Evolutionary conservation across 2,888 invertebrate genomes (phyloP), one percentile per base, ranked within the genome.

Genomic region (Lasioglossum zephyrum): DNA sequence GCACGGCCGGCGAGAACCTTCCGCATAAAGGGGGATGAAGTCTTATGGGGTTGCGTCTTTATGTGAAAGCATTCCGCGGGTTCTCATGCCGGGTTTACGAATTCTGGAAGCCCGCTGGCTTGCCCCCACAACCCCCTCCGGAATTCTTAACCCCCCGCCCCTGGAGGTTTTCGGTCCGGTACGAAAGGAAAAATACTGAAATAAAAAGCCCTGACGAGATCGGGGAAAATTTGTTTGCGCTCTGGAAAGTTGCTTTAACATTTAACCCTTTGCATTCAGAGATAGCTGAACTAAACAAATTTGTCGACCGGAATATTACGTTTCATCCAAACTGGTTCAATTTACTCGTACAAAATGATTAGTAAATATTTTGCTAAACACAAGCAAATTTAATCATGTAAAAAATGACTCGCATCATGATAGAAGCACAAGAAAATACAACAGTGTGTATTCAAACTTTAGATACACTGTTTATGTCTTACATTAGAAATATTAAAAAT

Each of bases 61-160:
- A 94, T 93, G 94, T 91, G 93, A 92, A 92, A 93, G 94, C 94
- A 94, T 94, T 94, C 93, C 93, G 93, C 91, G 92, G 93, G 92
- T 92, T 94, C 93, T 92, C 93, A 92, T 93, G 91, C 87, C 92
- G 89, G 87, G 87, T 90, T 91, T 89, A 90, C 92, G 89, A 92
- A 92, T 92, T 91, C 92, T 91, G 87, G 90, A 92, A 92, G 92
- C 92, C 91, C 91, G 63, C 31, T 16, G 16, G 63, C 86, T 79
- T 75, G 82, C 9, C 88, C 78, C 41, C 47, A 77, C 60, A 82
- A 82, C 60, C 77, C 77, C 49, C 41, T 57, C 53, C 47, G 60
- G 63, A 81, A 84, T 90, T 84, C 85, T 86, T 87, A 88, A 79
- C 87, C 86, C 88, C 49, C 88, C 86, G 86, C 88, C 86, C 83